Conservation (phyloP, 1,140 invertebrate species). For the Trichomalopsis sarcophagae region DNA sequence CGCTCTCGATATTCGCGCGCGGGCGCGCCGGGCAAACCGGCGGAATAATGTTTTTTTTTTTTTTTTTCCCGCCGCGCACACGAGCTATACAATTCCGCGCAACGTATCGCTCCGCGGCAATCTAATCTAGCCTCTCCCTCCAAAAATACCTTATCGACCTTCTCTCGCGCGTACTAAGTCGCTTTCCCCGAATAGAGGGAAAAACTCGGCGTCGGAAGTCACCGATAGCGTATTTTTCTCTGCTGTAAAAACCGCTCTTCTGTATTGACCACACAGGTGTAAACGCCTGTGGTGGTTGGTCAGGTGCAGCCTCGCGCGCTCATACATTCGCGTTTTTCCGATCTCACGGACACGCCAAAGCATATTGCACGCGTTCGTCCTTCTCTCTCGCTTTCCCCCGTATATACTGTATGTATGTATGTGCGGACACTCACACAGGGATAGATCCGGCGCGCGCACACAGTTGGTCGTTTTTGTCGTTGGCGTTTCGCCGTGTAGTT, state of each 20-base stretch:
- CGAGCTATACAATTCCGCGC: too few relatives aligned
- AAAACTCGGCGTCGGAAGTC: not conserved
- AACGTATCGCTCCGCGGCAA: not conserved
- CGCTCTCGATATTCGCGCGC: too few relatives aligned
- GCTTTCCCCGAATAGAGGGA: not conserved
- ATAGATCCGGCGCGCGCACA: not conserved
- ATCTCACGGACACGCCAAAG: not conserved
- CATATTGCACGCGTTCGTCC: not conserved
- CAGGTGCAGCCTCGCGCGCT: not conserved
- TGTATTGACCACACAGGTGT: not conserved
- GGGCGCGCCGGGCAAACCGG: not conserved
- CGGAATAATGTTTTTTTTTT: not conserved
- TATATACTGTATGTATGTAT: not conserved
- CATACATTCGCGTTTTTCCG: not conserved
- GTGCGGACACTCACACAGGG: not conserved
- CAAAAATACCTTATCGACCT: not conserved
- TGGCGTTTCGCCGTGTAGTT: slow-evolving; percentile 19
- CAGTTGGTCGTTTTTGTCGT: slow-evolving; percentile 37
- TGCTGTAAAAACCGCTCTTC: not conserved
- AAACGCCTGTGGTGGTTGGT: not conserved
- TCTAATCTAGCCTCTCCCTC: not conserved
- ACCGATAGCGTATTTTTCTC: not conserved
- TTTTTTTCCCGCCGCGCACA: not conserved
- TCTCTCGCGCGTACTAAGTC: not conserved
- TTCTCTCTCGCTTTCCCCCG: not conserved